Evolutionary conservation across 1,140 invertebrate genomes (phyloP).

Genomic region (Monochamus saltuarius): DNA sequence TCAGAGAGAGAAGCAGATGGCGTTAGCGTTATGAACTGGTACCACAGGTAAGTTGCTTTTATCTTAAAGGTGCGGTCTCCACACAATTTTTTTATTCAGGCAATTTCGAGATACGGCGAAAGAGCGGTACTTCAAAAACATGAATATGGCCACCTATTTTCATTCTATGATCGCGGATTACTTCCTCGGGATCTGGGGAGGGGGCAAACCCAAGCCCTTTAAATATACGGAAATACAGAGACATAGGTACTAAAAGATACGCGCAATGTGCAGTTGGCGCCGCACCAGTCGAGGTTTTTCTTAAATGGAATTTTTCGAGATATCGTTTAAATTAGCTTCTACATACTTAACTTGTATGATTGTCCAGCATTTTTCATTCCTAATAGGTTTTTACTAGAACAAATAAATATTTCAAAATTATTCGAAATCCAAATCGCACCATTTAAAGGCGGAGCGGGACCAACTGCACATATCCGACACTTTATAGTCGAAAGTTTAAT

Average conservation of each 20-base stretch:
- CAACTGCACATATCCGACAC: background rate
- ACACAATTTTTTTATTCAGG: constrained; percentile 53
- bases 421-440: too few species aligned
- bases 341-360: too few species aligned
- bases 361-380: too few species aligned
- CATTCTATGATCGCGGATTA: constrained; percentile 98
- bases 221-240: constrained; percentile 96
- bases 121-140: constrained; percentile 95
- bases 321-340: too few species aligned
- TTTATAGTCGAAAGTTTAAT: background rate
- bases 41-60: constrained; percentile 60
- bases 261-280: background rate
- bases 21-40: constrained; percentile 97
- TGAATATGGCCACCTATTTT: constrained; percentile 94
- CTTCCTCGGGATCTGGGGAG: constrained; percentile 94
- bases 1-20: constrained; percentile 96
- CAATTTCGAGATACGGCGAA: constrained; percentile 93
- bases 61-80: background rate
- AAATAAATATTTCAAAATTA: too few species aligned
- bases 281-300: too few species aligned
- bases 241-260: constrained; percentile 64
- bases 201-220: constrained; percentile 91
- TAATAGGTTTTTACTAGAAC: too few species aligned
- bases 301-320: too few species aligned
- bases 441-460: too few species aligned